Base-by-base conservation (phyloP, 2,797 vertebrate genomes). In the Coluber constrictor region DNA sequence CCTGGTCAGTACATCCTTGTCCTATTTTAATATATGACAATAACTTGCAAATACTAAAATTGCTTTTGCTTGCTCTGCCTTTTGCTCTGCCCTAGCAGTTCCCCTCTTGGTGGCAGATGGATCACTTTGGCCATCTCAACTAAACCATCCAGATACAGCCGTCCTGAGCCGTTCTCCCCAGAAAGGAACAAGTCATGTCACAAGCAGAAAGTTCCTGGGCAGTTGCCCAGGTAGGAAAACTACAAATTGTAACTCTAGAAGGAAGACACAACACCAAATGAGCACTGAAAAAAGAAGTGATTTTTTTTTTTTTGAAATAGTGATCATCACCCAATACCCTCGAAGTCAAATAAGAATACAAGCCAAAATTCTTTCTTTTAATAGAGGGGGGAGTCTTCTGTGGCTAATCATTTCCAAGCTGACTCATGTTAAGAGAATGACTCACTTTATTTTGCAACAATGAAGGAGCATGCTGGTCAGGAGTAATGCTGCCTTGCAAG, bases 351-450 rank as follows among this genome's bases (percentile, higher is more conserved):
- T 66, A 86, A 37, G 29, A 10, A 20, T 32, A 13, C 56, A 29
- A 89, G 57, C 90, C 63, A 90, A 66, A 86, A 86, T 90, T 60
- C 16, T 57, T 90, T 83, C 4, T 79, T 59, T 43, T 87, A 59
- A 55, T 43, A 90, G 29, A 55, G 51, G 56, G 56, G 86, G 57
- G 57, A 90, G 60, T 47, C 18, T 88, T 43, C 37, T 91, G 29
- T 37, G 66, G 88, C 37, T 89, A 92, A 92, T 60, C 87, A 92
- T n/a, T 91, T 94, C 57, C 32, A 91, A 51, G 70, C 66, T 91
- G 90, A 92, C 57, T 91, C 86, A 89, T 89, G 29, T 70, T 51
- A 92, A 91, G 43, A 51, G 51, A 90, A 90, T 94, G 66, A 92
- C n/a, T 90, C 91, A 89, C 27, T 57, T 47, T 56, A 90, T 79